A percentile compares a stretch with the other conserved stretches of the same genome.
phyloP scores from a whole-genome alignment of 2,797 vertebrate genomes.

The Enteromius paludinosus region DNA sequence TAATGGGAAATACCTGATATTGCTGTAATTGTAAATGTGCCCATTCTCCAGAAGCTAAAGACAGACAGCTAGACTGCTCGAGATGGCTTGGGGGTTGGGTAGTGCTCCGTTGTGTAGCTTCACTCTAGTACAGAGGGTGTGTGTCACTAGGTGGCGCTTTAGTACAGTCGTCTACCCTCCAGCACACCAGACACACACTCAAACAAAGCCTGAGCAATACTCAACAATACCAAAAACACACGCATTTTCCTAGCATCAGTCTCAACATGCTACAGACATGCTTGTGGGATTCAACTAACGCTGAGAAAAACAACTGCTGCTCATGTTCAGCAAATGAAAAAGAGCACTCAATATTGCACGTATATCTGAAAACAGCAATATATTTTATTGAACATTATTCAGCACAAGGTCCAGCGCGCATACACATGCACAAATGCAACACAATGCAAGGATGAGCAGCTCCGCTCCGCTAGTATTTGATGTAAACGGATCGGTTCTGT shows the following conservation, averaged over 20 bases:
- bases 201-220: constrained; percentile 54
- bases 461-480: not conserved
- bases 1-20: not conserved
- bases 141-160: constrained; percentile 93
- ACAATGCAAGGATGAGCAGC: not conserved
- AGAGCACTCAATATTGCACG: not conserved
- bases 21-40: not conserved
- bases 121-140: not conserved
- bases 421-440: not conserved
- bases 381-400: not conserved
- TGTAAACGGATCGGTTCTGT: constrained; percentile 19
- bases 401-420: not conserved
- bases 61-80: not conserved
- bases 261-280: constrained; percentile 11
- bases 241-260: constrained; percentile 25
- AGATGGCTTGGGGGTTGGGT: constrained; percentile 36
- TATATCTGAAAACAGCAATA: not conserved
- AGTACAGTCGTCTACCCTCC: constrained; percentile 80
- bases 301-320: not conserved
- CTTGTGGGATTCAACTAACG: not conserved
- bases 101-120: not conserved
- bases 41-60: not conserved
- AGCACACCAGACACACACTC: constrained; percentile 34
- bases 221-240: constrained; percentile 41
- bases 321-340: not conserved